These are phyloP conservation scores for Druon quercuslanigerum DNA, from an alignment of 1,140 invertebrate species.

Conservation along the genomic window DNA sequence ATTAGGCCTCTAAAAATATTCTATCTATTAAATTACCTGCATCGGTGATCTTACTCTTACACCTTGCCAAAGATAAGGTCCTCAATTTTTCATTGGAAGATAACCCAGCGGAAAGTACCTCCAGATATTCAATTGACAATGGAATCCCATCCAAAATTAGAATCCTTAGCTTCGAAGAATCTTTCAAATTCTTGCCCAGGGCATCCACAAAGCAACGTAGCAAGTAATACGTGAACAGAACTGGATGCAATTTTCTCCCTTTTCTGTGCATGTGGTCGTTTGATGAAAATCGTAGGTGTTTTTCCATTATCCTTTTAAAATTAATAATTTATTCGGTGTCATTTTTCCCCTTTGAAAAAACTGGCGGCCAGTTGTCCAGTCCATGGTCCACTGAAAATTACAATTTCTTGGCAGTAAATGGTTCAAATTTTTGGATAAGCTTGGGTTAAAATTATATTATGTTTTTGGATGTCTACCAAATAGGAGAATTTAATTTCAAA, in stretches of 20 bases:
- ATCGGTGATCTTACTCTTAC: conserved; percentile 52
- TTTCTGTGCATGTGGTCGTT: conserved; percentile 41
- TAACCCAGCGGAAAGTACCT: conserved; percentile 46
- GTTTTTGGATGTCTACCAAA: conserved; percentile 19
- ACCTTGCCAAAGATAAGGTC: conserved; percentile 42
- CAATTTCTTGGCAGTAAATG: not conserved
- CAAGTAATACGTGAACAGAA: conserved; percentile 53
- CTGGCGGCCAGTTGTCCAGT: conserved; percentile 35
- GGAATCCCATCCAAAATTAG: conserved; percentile 54
- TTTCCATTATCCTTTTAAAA: not conserved
- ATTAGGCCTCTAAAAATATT: too few relatives aligned
- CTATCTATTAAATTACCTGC: conserved; percentile 39
- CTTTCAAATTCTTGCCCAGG: conserved; percentile 43
- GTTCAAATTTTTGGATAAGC: conserved; percentile 27
- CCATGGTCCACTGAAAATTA: not conserved
- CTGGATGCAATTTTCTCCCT: conserved; percentile 38
- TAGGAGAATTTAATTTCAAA: too few relatives aligned
- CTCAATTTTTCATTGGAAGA: conserved; percentile 43
- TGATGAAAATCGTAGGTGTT: not conserved
- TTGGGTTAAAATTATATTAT: not conserved
- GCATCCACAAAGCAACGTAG: conserved; percentile 53
- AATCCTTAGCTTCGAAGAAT: conserved; percentile 43
- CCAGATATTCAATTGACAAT: conserved; percentile 44
- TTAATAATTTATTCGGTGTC: not conserved
- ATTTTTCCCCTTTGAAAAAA: not conserved